Conservation (phyloP, 2,888 invertebrate species). For the Athetis lepigone region DNA sequence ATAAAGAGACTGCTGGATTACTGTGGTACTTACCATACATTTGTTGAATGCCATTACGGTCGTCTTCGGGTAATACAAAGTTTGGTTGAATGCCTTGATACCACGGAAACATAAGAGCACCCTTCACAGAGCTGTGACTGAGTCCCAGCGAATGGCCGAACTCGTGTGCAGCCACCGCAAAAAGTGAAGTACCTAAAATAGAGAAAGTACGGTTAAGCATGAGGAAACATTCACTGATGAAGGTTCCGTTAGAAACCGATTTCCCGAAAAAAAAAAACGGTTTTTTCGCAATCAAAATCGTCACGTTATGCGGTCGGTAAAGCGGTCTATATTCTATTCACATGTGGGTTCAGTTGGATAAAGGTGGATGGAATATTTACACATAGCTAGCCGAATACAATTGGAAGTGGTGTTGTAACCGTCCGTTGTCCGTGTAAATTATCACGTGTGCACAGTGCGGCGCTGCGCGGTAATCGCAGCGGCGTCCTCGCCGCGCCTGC, state of each 20-base stretch:
- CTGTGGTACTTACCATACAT: slow-evolving; percentile 93
- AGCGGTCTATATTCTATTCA: slow-evolving; percentile 42
- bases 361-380: slow-evolving; percentile 78
- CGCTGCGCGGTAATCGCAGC: slow-evolving; percentile 72
- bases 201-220: slow-evolving; percentile 26
- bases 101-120: slow-evolving; percentile 98
- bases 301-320: slow-evolving; percentile 20
- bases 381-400: slow-evolving; percentile 80
- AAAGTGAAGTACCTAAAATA: slow-evolving; percentile 95
- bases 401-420: slow-evolving; percentile 69
- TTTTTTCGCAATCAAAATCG: slow-evolving; percentile 9
- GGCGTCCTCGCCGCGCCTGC: slow-evolving; percentile 70
- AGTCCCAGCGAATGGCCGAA: slow-evolving; percentile 98
- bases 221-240: neutral
- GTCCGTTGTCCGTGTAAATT: slow-evolving; percentile 83
- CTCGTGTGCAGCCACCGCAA: slow-evolving; percentile 98
- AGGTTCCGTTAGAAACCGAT: neutral
- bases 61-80: slow-evolving; percentile 95
- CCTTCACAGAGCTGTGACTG: slow-evolving; percentile 96
- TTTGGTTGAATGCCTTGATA: slow-evolving; percentile 95
- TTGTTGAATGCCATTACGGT: slow-evolving; percentile 95
- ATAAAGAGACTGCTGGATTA: neutral
- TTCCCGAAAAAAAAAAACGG: neutral
- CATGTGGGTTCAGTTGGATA: slow-evolving; percentile 63
- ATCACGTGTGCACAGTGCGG: slow-evolving; percentile 75